A percentile compares a stretch with the other conserved stretches of the same genome.
Evolutionary conservation across 2,888 invertebrate genomes (phyloP).

Genomic region (Mellilla xanthometata): DNA sequence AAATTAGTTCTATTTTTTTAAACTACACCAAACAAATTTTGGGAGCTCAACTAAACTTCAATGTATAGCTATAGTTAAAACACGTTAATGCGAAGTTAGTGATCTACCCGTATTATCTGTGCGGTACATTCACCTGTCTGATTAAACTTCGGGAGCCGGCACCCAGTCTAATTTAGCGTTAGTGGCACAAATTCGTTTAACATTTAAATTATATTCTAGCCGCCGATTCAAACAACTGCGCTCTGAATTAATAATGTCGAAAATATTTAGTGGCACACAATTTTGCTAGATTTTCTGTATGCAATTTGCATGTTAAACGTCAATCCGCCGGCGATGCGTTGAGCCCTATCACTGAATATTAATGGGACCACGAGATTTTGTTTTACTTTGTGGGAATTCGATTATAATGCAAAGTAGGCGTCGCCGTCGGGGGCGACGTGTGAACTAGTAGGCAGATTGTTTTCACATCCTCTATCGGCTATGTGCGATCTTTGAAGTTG

Average conservation of each 20-base stretch:
- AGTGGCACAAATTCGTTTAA: constrained; percentile 76
- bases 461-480: background rate
- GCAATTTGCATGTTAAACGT: constrained; percentile 82
- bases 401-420: constrained; percentile 80
- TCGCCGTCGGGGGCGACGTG: constrained; percentile 38
- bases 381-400: constrained; percentile 79
- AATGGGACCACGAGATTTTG: constrained; percentile 77
- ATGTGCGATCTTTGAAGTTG: background rate
- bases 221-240: constrained; percentile 74
- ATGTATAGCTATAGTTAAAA: background rate
- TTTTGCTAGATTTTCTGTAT: constrained; percentile 79
- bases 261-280: constrained; percentile 78
- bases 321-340: constrained; percentile 76
- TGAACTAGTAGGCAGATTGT: constrained; percentile 13
- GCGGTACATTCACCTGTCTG: constrained; percentile 56
- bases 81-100: background rate
- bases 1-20: too few species aligned
- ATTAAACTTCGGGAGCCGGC: constrained; percentile 58
- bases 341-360: constrained; percentile 80
- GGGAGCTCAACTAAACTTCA: too few species aligned
- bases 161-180: constrained; percentile 66
- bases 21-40: too few species aligned
- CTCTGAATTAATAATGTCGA: constrained; percentile 74
- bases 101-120: constrained; percentile 2
- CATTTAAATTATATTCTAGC: constrained; percentile 79